A percentile compares a stretch with the other conserved stretches of the same genome.
Conservation (phyloP, 2,888 invertebrate species). For the Leptinotarsa juncta region DNA sequence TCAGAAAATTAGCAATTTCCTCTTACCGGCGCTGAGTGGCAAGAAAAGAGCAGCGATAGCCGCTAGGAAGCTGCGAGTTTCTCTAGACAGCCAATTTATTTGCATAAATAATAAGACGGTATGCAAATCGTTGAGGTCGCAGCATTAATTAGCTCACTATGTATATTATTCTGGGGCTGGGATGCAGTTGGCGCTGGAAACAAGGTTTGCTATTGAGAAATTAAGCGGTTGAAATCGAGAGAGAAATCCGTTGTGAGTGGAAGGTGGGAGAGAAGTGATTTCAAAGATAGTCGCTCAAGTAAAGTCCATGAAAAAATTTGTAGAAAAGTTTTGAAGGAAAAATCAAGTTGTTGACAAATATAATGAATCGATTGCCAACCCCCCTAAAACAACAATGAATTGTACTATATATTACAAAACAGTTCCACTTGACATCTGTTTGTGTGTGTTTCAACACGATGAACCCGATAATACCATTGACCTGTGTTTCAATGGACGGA, state of each 20-base stretch:
- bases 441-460: too few species aligned
- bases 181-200: slow-evolving; percentile 54
- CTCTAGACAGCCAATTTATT: slow-evolving; percentile 62
- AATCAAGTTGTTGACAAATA: too few species aligned
- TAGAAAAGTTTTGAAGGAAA: too few species aligned
- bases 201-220: slow-evolving; percentile 19
- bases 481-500: too few species aligned
- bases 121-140: slow-evolving; percentile 65
- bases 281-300: too few species aligned
- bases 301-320: too few species aligned
- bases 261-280: neutral
- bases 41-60: slow-evolving; percentile 51
- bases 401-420: too few species aligned
- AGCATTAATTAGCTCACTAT: slow-evolving; percentile 65
- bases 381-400: too few species aligned
- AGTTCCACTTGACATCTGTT: too few species aligned
- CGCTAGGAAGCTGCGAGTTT: slow-evolving; percentile 54
- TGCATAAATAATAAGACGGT: slow-evolving; percentile 67
- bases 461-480: too few species aligned
- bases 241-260: slow-evolving; percentile 1
- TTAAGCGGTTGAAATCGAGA: slow-evolving; percentile 8
- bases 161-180: slow-evolving; percentile 59
- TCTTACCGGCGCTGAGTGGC: slow-evolving; percentile 53
- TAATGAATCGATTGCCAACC: too few species aligned
- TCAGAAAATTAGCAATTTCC: slow-evolving; percentile 65